phyloP scores from a whole-genome alignment of 2,113 vertebrate species.

The Peromyscus leucopus region DNA sequence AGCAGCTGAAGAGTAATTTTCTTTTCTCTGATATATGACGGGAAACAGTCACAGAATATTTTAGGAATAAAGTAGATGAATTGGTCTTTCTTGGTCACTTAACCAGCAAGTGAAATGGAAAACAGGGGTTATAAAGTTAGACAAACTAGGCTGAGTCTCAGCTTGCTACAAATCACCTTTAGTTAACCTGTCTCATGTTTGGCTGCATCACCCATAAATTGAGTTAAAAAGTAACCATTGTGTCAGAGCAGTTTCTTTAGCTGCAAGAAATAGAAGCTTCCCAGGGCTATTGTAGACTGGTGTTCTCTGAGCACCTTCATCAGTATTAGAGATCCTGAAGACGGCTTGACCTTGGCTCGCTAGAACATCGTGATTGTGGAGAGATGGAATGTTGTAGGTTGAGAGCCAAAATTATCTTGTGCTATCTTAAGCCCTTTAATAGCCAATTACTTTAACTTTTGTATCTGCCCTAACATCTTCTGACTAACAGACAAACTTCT shows the following conservation, averaged over 20 bases:
- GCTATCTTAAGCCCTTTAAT: constrained; percentile 10
- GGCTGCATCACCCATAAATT: constrained; percentile 22
- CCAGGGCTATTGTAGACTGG: neutral
- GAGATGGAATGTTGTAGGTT: neutral
- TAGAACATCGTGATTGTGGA: neutral
- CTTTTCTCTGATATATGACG: constrained; percentile 65
- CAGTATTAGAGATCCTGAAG: neutral
- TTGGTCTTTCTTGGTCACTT: constrained; percentile 69
- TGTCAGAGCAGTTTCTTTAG: neutral
- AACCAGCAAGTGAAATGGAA: constrained; percentile 65
- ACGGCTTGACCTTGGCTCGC: neutral
- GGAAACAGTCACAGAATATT: constrained; percentile 30
- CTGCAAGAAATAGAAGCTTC: neutral
- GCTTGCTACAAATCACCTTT: constrained; percentile 44
- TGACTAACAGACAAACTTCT: neutral
- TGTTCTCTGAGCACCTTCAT: neutral
- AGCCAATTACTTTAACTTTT: constrained; percentile 13
- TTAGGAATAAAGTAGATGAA: constrained; percentile 49
- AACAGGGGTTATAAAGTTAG: constrained; percentile 57
- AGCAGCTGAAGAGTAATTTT: constrained; percentile 61
- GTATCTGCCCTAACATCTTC: neutral
- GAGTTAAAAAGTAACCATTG: neutral
- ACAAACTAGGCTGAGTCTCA: constrained; percentile 37
- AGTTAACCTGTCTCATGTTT: constrained; percentile 37
- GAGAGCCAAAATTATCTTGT: neutral